phyloP scores from a whole-genome alignment of 2,888 invertebrate species.

The Carabus problematicus region DNA sequence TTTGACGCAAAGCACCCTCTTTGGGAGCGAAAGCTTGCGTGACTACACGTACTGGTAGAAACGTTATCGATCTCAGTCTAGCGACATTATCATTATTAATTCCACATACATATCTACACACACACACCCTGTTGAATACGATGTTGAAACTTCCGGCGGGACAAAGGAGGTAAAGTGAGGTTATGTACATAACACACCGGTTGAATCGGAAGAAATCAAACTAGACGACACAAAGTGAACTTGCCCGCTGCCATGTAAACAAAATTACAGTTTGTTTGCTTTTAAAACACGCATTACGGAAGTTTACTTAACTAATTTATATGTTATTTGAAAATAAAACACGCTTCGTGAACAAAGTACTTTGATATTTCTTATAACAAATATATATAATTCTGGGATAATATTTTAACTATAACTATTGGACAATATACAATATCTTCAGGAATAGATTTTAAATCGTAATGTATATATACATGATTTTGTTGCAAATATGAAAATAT shows the following conservation, averaged over 20 bases:
- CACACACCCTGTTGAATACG: slow-evolving; percentile 25
- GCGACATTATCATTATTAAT: slow-evolving; percentile 41
- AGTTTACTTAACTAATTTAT: no score
- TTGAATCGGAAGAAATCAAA: slow-evolving; percentile 11
- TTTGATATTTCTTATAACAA: no score
- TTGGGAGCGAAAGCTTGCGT: slow-evolving; percentile 28
- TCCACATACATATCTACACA: slow-evolving; percentile 30
- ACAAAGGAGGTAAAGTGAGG: slow-evolving; percentile 2
- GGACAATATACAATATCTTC: no score
- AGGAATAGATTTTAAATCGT: no score
- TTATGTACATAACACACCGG: slow-evolving; percentile 8
- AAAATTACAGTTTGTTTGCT: no score
- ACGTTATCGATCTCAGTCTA: slow-evolving; percentile 24
- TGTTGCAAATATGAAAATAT: no score
- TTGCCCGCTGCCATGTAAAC: neutral
- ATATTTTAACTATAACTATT: no score
- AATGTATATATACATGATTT: no score
- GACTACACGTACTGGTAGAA: slow-evolving; percentile 14
- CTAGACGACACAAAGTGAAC: neutral
- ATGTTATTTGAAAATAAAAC: no score
- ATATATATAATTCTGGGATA: no score
- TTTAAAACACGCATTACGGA: no score
- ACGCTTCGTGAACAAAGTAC: no score
- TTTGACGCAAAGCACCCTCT: slow-evolving; percentile 8
- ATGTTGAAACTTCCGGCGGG: slow-evolving; percentile 12